These are phyloP conservation scores for Adelosebastes latens DNA, from an alignment of 2,797 vertebrate species.

Conservation along the genomic window DNA sequence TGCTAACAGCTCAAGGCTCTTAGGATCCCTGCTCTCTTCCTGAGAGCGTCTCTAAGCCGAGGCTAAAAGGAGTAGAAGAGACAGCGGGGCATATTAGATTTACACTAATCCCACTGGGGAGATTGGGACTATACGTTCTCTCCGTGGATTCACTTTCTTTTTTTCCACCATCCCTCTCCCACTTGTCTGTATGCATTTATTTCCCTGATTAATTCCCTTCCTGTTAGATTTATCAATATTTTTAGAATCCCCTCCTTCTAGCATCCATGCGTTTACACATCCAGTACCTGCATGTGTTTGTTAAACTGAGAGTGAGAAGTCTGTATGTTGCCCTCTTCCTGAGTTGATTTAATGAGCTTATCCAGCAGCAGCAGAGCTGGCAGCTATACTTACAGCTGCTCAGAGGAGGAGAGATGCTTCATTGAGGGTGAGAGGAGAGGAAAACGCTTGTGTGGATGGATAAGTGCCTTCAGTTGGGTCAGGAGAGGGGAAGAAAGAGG, in stretches of 20 bases:
- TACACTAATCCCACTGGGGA: slow-evolving; percentile 65
- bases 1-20: slow-evolving; percentile 62
- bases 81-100: slow-evolving; percentile 62
- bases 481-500: slow-evolving; percentile 8
- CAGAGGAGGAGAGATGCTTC: slow-evolving; percentile 30
- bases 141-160: slow-evolving; percentile 29
- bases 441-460: slow-evolving; percentile 26
- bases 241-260: not conserved
- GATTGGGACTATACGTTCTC: slow-evolving; percentile 52
- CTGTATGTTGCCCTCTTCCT: slow-evolving; percentile 31
- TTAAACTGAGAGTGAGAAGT: slow-evolving; percentile 16
- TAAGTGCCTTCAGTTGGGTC: slow-evolving; percentile 24
- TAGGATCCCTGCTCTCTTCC: slow-evolving; percentile 52
- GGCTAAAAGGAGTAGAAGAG: slow-evolving; percentile 55
- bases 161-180: not conserved
- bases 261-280: slow-evolving; percentile 13
- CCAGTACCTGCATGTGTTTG: slow-evolving; percentile 23
- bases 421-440: slow-evolving; percentile 27
- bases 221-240: slow-evolving; percentile 7
- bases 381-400: slow-evolving; percentile 39
- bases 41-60: slow-evolving; percentile 49
- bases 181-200: not conserved
- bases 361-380: slow-evolving; percentile 27
- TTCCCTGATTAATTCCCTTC: slow-evolving; percentile 7
- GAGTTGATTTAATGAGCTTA: slow-evolving; percentile 55